Evolutionary conservation across 2,888 invertebrate genomes (phyloP), one percentile per base, ranked within the genome.

Genomic region (Athetis lepigone): DNA sequence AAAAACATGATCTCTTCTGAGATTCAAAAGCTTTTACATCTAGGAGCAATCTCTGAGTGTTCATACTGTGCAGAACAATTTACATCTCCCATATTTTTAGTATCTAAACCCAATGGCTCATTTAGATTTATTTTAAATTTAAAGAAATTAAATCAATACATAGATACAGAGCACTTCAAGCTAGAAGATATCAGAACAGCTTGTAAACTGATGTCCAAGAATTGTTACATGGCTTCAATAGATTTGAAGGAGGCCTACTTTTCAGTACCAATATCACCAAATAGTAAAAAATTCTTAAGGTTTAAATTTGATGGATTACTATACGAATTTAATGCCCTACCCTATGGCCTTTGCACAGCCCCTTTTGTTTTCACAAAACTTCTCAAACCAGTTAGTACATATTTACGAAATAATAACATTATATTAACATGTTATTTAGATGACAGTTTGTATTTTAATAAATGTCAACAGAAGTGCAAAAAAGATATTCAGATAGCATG

Each of bases 151-250:
- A n/a, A n/a, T n/a, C 39, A 39, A 4, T 40, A 40, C 13, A n/a
- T 21, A n/a, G 42, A 42, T 13, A 21, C 42, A 7, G 42, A 7
- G 7, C 33, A 47, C 13, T 47, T 47, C 13, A 47, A 47, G 13
- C 3, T 47, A 21, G 47, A 47, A 7, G 47, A 47, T 21, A 19
- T 33, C 18, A 33, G 47, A 33, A 47, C 47, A 47, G 47, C 47
- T 1, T 47, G 47, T 29, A 47, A 47, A 7, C 33, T 47, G 33
- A 47, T 47, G 13, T 47, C 47, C 0, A 33, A 33, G 19, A 29
- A 47, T 13, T 33, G 47, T 47, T 33, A 47, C 19, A 47, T 47
- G 47, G 33, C 46, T 6, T 27, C 27, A 27, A 45, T 45, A 21
- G 21, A 43, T n/a, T 43, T 43, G 7, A 43, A 43, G 5, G n/a